Conservation (phyloP, 2,888 invertebrate species). For the Ochlodes sylvanus region DNA sequence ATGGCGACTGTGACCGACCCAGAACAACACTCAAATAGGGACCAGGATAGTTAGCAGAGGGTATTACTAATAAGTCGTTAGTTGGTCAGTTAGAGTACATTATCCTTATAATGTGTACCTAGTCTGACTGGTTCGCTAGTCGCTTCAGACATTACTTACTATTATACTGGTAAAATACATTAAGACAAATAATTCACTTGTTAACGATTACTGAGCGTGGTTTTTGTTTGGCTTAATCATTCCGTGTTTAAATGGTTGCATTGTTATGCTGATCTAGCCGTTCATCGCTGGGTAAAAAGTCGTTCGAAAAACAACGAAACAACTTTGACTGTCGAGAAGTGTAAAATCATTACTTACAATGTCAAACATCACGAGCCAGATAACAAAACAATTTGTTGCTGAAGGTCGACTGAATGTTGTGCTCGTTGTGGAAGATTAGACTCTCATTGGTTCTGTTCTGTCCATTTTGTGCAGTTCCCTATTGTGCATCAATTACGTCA, state of each 20-base stretch:
- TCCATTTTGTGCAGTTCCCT: neutral
- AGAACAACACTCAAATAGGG: no score
- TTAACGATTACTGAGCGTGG: neutral
- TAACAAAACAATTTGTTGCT: constrained; percentile 6
- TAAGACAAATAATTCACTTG: neutral
- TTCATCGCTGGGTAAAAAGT: neutral
- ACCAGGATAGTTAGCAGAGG: no score
- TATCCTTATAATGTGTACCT: no score
- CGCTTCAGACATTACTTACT: neutral
- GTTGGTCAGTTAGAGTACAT: no score
- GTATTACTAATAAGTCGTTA: no score
- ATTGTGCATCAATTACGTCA: neutral
- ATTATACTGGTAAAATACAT: no score
- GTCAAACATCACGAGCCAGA: constrained; percentile 13
- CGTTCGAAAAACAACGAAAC: constrained; percentile 10
- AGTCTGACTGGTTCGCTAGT: neutral
- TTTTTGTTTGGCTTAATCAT: constrained; percentile 9
- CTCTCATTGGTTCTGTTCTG: neutral
- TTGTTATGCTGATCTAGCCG: constrained; percentile 1
- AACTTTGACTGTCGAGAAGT: neutral
- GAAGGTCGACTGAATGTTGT: constrained; percentile 10
- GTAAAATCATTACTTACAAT: constrained; percentile 11
- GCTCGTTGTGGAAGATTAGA: constrained; percentile 4
- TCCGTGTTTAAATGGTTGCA: constrained; percentile 9
- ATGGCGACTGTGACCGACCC: neutral